These are phyloP conservation scores for Acleris laterana DNA, from an alignment of 2,888 invertebrate species.

Conservation along the genomic window DNA sequence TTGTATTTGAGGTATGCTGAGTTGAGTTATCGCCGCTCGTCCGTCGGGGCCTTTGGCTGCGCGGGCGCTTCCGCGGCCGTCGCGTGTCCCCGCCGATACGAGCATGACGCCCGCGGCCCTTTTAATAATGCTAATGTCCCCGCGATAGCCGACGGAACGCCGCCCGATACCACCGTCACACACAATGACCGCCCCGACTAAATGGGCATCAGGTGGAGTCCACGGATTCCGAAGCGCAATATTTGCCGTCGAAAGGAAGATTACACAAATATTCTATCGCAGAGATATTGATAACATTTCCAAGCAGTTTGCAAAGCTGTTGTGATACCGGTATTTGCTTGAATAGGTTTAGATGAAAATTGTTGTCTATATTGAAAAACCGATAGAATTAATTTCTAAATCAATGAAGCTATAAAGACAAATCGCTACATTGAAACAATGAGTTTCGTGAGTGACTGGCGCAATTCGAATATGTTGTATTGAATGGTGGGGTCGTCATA, in stretches of 20 bases:
- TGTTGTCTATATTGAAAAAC: neutral
- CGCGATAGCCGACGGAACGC: constrained; percentile 65
- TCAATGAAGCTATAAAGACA: constrained; percentile 48
- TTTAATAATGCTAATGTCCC: constrained; percentile 81
- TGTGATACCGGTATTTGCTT: constrained; percentile 10
- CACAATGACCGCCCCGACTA: constrained; percentile 70
- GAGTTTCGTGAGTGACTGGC: constrained; percentile 42
- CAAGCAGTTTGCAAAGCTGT: constrained; percentile 19
- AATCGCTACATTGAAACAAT: constrained; percentile 47
- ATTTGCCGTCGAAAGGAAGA: constrained; percentile 60
- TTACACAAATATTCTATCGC: constrained; percentile 37
- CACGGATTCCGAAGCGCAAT: constrained; percentile 60
- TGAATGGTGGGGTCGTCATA: constrained; percentile 55
- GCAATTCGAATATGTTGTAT: constrained; percentile 42
- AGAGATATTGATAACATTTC: constrained; percentile 30
- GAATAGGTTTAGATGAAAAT: constrained; percentile 4
- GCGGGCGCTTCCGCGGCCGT: constrained; percentile 73
- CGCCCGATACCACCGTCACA: constrained; percentile 71
- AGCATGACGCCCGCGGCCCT: constrained; percentile 78
- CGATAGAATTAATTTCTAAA: constrained; percentile 37
- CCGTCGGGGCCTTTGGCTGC: constrained; percentile 73
- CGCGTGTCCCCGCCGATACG: constrained; percentile 75
- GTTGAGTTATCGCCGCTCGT: constrained; percentile 76
- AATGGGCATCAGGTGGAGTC: constrained; percentile 68
- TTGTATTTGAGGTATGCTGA: constrained; percentile 76